phyloP scores from a whole-genome alignment of 2,888 invertebrate species.

The Cheilosia variabilis region DNA sequence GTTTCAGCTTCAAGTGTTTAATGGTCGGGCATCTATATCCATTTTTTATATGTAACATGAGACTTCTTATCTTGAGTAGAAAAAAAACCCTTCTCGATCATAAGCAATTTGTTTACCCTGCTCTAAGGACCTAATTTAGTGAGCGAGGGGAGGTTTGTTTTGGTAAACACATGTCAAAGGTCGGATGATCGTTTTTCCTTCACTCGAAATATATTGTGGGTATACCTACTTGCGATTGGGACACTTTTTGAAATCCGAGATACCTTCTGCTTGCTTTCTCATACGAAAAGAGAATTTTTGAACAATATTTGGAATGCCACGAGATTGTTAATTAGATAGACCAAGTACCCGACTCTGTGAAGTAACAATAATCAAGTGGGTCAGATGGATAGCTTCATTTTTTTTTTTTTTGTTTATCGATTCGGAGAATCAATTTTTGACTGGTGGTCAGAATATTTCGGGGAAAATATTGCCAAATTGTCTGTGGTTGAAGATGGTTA shows the following conservation, averaged over 20 bases:
- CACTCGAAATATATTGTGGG: conserved; percentile 44
- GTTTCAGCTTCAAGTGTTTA: conserved; percentile 25
- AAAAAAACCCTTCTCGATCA: conserved; percentile 30
- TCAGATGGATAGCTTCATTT: conserved; percentile 61
- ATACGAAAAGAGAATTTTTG: conserved; percentile 23
- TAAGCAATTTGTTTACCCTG: conserved; percentile 54
- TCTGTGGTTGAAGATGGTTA: conserved; percentile 1
- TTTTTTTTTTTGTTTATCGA: conserved; percentile 32
- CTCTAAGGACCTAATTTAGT: conserved; percentile 51
- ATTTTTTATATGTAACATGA: conserved; percentile 40
- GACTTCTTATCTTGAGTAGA: conserved; percentile 37
- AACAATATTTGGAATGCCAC: conserved; percentile 19
- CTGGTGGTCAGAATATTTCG: conserved; percentile 14
- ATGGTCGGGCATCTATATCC: neutral
- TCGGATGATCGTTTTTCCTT: conserved; percentile 37
- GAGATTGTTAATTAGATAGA: conserved; percentile 32
- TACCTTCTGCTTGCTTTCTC: neutral
- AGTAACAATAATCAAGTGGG: conserved; percentile 56
- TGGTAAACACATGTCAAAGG: conserved; percentile 73
- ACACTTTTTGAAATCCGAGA: conserved; percentile 63
- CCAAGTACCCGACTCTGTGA: neutral
- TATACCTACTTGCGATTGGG: conserved; percentile 4
- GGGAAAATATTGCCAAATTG: conserved; percentile 45
- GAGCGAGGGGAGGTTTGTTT: conserved; percentile 69
- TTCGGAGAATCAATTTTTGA: conserved; percentile 50